phyloP scores from a whole-genome alignment of 1,140 invertebrate species.

The Drosophila repleta region DNA sequence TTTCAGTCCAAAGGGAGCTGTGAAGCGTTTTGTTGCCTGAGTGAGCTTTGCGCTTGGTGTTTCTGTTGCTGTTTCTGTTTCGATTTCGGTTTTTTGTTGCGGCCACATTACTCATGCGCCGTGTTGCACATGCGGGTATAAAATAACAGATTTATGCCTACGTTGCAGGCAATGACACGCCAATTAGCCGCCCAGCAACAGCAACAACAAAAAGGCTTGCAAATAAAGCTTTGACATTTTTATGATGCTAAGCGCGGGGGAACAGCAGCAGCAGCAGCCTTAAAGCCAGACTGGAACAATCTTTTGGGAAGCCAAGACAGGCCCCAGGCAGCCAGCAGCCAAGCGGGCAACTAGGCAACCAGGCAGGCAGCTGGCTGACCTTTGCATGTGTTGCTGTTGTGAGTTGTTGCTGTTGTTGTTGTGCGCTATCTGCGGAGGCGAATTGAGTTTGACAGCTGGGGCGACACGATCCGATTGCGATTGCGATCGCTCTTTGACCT shows the following conservation, averaged over 20 bases:
- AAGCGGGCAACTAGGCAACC: conserved; percentile 19
- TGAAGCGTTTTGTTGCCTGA: conserved; percentile 2
- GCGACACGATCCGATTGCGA: conserved; percentile 80
- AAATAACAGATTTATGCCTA: conserved; percentile 82
- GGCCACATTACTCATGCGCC: conserved; percentile 78
- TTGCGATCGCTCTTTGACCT: conserved; percentile 81
- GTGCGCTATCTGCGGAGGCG: conserved; percentile 54
- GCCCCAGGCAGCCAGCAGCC: conserved; percentile 48
- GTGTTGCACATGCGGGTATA: conserved; percentile 73
- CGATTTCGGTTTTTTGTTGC: conserved; percentile 37
- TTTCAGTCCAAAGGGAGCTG: conserved; percentile 23
- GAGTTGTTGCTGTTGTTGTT: conserved; percentile 17
- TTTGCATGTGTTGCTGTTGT: conserved; percentile 62
- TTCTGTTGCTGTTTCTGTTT: background rate
- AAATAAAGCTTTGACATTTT: conserved; percentile 83
- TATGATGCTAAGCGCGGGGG: conserved; percentile 76
- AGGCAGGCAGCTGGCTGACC: conserved; percentile 66
- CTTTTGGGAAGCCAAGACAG: conserved; percentile 54
- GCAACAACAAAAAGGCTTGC: conserved; percentile 53
- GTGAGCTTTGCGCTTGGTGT: background rate
- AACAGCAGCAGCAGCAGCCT: conserved; percentile 32
- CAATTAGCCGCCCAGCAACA: conserved; percentile 76
- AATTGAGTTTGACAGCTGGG: conserved; percentile 82
- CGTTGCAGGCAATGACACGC: conserved; percentile 81
- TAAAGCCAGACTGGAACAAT: conserved; percentile 57